Conservation (phyloP, 2,888 invertebrate species). For the Xestia c-nigrum region DNA sequence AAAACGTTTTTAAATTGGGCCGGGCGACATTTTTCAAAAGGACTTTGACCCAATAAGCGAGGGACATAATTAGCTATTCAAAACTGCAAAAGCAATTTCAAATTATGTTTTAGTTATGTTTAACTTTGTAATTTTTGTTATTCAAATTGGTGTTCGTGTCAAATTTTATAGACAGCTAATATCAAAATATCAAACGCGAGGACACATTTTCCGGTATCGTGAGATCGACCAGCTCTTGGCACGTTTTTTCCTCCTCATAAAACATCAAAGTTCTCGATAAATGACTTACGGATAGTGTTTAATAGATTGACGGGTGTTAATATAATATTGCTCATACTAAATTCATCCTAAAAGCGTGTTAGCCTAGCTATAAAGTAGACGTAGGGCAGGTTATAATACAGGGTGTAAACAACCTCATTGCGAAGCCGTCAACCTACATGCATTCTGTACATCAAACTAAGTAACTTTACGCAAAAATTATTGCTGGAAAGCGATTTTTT, state of each 20-base stretch:
- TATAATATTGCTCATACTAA: constrained; percentile 36
- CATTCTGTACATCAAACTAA: too few relatives aligned
- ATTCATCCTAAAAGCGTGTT: constrained; percentile 8
- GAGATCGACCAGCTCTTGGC: constrained; percentile 56
- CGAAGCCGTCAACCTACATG: too few relatives aligned
- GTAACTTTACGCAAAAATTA: too few relatives aligned
- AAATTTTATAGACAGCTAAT: constrained; percentile 34
- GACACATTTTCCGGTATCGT: constrained; percentile 21
- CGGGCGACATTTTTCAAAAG: constrained; percentile 17
- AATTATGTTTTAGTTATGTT: constrained; percentile 7
- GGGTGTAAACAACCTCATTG: too few relatives aligned
- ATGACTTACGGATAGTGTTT: constrained; percentile 15
- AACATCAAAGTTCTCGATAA: constrained; percentile 55
- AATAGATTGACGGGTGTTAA: constrained; percentile 21
- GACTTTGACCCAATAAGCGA: constrained; percentile 25
- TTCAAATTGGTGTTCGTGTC: constrained; percentile 14
- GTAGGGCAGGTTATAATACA: not conserved
- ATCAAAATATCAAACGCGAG: constrained; percentile 21
- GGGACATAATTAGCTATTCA: constrained; percentile 48
- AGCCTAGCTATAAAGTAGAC: constrained; percentile 15
- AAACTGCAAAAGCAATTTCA: constrained; percentile 36
- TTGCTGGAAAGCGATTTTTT: too few relatives aligned
- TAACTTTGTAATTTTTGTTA: constrained; percentile 40
- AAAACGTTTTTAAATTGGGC: constrained; percentile 17
- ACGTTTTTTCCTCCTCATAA: constrained; percentile 54